Conservation (phyloP, 1,140 invertebrate species). For the Oreohelix idahoensis region DNA sequence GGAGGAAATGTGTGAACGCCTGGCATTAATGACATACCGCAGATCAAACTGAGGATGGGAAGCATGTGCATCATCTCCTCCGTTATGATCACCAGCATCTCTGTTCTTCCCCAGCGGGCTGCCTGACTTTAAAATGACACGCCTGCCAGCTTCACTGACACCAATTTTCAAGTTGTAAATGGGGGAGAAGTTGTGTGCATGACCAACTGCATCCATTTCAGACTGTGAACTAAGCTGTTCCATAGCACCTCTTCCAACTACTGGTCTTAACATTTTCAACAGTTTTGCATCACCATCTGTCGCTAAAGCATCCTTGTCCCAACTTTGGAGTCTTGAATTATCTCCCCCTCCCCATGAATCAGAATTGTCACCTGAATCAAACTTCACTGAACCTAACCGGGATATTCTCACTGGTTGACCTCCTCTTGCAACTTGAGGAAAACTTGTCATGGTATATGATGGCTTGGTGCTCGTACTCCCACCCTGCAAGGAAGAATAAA, state of each 20-base stretch:
- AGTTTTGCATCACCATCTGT: neutral
- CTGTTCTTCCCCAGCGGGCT: neutral
- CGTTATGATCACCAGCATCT: neutral
- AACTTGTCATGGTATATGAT: too few relatives aligned
- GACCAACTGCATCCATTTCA: neutral
- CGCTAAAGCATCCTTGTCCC: neutral
- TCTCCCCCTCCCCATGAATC: too few relatives aligned
- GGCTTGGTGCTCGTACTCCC: too few relatives aligned
- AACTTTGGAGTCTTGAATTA: too few relatives aligned
- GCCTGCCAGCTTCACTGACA: neutral
- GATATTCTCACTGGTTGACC: too few relatives aligned
- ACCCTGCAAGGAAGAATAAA: too few relatives aligned
- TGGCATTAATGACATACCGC: neutral
- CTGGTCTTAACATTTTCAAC: neutral
- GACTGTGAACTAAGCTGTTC: neutral
- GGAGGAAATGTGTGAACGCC: neutral
- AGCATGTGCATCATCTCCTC: neutral
- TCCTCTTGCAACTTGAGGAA: too few relatives aligned
- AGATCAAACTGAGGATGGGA: neutral
- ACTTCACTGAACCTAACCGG: too few relatives aligned
- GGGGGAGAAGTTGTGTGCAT: neutral
- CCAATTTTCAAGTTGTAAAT: slow-evolving; percentile 29
- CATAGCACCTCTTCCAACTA: neutral
- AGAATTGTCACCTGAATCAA: too few relatives aligned
- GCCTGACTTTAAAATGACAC: neutral